Conservation (phyloP, 2,888 invertebrate genomes). For the Tiphia femorata region DNA sequence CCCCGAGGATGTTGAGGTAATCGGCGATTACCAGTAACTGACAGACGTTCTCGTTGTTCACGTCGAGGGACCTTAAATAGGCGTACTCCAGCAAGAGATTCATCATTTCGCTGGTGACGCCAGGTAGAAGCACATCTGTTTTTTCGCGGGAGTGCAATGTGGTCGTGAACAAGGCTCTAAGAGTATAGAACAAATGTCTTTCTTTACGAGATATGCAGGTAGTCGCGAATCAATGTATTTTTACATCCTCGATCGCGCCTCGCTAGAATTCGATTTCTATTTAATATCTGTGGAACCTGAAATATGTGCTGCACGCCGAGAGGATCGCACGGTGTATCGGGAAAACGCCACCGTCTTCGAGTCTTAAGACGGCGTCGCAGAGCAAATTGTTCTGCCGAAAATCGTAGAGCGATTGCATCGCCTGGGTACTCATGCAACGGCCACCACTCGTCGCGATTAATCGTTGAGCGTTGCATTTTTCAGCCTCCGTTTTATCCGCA, state of each 20-base stretch:
- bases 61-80: conserved; percentile 83
- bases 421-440: conserved; percentile 85
- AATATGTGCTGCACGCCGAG: conserved; percentile 91
- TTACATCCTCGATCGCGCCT: neutral
- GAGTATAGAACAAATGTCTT: too few relatives aligned
- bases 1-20: conserved; percentile 87
- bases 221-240: neutral
- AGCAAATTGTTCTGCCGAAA: conserved; percentile 85
- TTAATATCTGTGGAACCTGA: conserved; percentile 76
- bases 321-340: conserved; percentile 89
- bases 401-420: conserved; percentile 87
- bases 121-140: conserved; percentile 80
- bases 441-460: conserved; percentile 69
- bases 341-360: conserved; percentile 85
- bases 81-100: conserved; percentile 85
- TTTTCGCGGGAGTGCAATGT: conserved; percentile 79
- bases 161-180: conserved; percentile 86
- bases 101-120: conserved; percentile 83
- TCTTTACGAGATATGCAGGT: too few relatives aligned
- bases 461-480: conserved; percentile 36
- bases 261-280: neutral
- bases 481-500: conserved; percentile 26
- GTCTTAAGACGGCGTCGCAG: conserved; percentile 87
- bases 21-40: conserved; percentile 87
- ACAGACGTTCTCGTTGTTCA: conserved; percentile 84